These are phyloP conservation scores for Epinephelus awoara DNA, from an alignment of 2,797 vertebrate genomes.

Conservation along the genomic window DNA sequence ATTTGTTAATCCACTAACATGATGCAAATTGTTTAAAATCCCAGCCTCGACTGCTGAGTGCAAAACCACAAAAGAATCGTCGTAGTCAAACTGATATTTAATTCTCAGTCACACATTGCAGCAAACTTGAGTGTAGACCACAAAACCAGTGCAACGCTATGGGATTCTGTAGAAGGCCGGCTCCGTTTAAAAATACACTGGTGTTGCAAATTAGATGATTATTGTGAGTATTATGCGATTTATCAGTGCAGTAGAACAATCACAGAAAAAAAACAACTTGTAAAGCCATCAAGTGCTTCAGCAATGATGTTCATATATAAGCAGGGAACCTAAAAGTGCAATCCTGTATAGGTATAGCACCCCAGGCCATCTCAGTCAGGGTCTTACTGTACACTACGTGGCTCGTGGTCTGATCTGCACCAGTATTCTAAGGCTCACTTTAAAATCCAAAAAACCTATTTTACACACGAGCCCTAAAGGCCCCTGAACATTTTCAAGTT, in stretches of 20 bases:
- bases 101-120: slow-evolving; percentile 63
- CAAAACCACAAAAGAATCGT: slow-evolving; percentile 62
- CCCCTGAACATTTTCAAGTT: slow-evolving; percentile 68
- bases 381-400: slow-evolving; percentile 74
- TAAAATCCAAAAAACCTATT: slow-evolving; percentile 61
- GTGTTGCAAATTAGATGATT: slow-evolving; percentile 60
- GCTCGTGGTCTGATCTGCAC: slow-evolving; percentile 88
- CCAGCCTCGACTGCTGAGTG: slow-evolving; percentile 48
- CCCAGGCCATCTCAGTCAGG: slow-evolving; percentile 69
- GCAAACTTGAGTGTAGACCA: slow-evolving; percentile 62
- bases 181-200: slow-evolving; percentile 62
- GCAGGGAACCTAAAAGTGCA: slow-evolving; percentile 86
- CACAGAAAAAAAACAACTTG: slow-evolving; percentile 66
- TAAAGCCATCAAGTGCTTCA: slow-evolving; percentile 73
- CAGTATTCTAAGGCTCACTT: slow-evolving; percentile 80
- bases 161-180: slow-evolving; percentile 63
- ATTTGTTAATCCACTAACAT: slow-evolving; percentile 56
- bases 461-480: slow-evolving; percentile 54
- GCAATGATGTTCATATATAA: slow-evolving; percentile 82
- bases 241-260: slow-evolving; percentile 85
- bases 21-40: slow-evolving; percentile 59
- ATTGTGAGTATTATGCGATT: slow-evolving; percentile 57
- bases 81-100: slow-evolving; percentile 52
- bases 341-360: slow-evolving; percentile 79
- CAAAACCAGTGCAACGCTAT: slow-evolving; percentile 56